These are phyloP conservation scores for Tethya wilhelma DNA, from an alignment of 37 sponge, comb jelly and placozoan genomes.

Conservation along the genomic window DNA sequence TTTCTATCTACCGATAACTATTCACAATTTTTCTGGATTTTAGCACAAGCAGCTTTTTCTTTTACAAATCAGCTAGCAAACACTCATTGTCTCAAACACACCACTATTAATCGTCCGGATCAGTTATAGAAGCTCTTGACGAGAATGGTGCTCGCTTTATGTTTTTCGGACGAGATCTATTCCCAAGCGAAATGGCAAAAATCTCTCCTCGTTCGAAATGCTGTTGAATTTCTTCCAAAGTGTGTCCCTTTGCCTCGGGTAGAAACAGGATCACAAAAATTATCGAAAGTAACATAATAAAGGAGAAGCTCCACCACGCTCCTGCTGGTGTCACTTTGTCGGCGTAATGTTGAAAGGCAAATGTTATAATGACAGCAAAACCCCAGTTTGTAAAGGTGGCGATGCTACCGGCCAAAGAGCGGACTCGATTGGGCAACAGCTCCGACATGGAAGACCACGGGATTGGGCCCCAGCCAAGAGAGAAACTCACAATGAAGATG, in stretches of 20 bases:
- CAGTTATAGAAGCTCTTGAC: not conserved
- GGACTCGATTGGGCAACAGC: constrained; percentile 72
- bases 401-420: constrained; percentile 59
- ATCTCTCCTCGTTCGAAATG: constrained; percentile 39
- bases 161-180: no score
- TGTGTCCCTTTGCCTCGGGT: constrained; percentile 89
- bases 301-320: constrained; percentile 77
- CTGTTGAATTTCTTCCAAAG: constrained; percentile 85
- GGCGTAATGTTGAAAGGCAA: constrained; percentile 26
- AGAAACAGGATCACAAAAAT: constrained; percentile 79
- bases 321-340: constrained; percentile 1
- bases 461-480: constrained; percentile 83
- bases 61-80: not conserved
- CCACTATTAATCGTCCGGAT: not conserved
- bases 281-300: constrained; percentile 43
- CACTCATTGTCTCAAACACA: not conserved
- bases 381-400: constrained; percentile 75
- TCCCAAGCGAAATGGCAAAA: not conserved
- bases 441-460: constrained; percentile 86
- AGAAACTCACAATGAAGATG: constrained; percentile 71
- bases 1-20: no score
- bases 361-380: constrained; percentile 58
- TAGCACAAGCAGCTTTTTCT: no score
- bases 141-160: not conserved
- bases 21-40: no score